Evolutionary conservation across 2,888 invertebrate species (phyloP), one percentile per base, ranked within the genome.

Genomic region (Rhogogaster chlorosoma): DNA sequence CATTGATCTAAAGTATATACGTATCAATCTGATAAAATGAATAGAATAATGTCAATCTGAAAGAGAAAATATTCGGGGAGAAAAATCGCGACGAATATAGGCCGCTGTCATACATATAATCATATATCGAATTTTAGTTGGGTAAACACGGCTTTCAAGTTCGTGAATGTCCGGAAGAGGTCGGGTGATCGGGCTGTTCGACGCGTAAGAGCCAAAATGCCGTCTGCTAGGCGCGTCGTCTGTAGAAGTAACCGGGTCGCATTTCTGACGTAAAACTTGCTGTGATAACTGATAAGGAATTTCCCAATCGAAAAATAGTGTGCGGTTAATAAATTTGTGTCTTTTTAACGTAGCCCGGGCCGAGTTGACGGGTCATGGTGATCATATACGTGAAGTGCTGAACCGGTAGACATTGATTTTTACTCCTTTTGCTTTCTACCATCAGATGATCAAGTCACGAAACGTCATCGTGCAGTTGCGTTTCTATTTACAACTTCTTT

Each of bases 191-290:
- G 90, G 75, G 26, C 36, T 67, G 29, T 85, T 88, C 91, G 90
- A 80, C 80, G 80, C 61, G 86, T 67, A 18, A 83, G 86, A 89
- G 87, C 87, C 90, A 92, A 92, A 91, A 92, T 92, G 92, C 92
- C 92, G 92, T 92, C 92, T 91, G 92, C 92, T 91, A 90, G 89
- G 89, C 91, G 92, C 91, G 92, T 92, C 92, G 92, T 92, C 90
- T 89, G 90, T 83, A 49, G 32, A 45, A 61, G 42, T 89, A 90
- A 92, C 91, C 91, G 91, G 91, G 90, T 89, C 88, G 89, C 87
- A 88, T 89, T 90, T 88, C 90, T 89, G 90, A 92, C 89, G 90
- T 86, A 89, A 90, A 90, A 90, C 89, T 90, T 86, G 89, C 87
- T 88, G 89, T 89, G 88, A 90, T 89, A 89, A 88, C 87, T 88